Evolutionary conservation across 2,113 vertebrate species (phyloP), one percentile per base, ranked within the genome.

Genomic region (Nycticryphes semicollaris): DNA sequence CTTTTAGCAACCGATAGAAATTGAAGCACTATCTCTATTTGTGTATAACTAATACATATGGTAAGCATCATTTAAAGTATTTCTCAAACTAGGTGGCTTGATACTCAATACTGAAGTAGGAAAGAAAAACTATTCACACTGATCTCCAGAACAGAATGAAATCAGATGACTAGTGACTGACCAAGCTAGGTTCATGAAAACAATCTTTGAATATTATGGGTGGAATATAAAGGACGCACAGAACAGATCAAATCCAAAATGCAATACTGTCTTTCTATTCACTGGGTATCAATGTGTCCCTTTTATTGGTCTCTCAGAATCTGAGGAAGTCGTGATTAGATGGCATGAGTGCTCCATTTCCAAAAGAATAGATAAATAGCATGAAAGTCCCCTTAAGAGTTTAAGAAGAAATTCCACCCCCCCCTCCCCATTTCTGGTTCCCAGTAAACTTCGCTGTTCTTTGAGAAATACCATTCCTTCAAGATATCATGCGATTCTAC

Each of bases 281-380:
- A 98, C 77, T 95, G 74, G 53, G 50, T 90, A 94, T 98, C 98
- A 98, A 98, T 98, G 98, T 97, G 96, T 70, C 91, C 93, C 95
- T 98, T 98, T 97, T 96, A 98, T 74, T 45, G 50, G 95, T 95
- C 92, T 97, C 94, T 95, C 96, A 97, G 97, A 94, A 97, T 98
- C 97, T 54, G 48, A 98, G 96, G 97, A 98, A 98, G 98, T 97
- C 95, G 60, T 98, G 98, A 98, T 97, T 97, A 97, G 97, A 97
- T 97, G 97, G 96, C 96, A 97, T 91, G 90, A 95, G 96, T 97
- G 96, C 96, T 97, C 97, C 97, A 96, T 97, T 98, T 95, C 82
- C 94, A 86, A 92, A 97, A 98, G 93, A 98, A 98, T 75, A 96
- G 96, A 92, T 85, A 94, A 97, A 96, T 97, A 94, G 97, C 94